Conservation (phyloP, 2,113 vertebrate species). For the Lamprotornis superbus region DNA sequence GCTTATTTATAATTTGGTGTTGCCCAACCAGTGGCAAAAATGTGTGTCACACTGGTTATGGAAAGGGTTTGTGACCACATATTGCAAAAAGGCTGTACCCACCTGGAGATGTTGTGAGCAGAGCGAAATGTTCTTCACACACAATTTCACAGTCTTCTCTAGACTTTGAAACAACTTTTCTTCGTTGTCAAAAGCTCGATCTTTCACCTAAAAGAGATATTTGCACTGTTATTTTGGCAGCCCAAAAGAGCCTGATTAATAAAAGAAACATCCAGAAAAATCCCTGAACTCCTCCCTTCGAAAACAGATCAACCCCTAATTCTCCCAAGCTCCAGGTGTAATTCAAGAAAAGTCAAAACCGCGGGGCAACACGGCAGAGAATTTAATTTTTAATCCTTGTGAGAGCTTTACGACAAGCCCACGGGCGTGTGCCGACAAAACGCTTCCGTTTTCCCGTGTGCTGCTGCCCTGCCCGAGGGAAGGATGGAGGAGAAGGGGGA, state of each 20-base stretch:
- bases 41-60: neutral
- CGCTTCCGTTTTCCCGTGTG: accelerated
- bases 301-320: neutral
- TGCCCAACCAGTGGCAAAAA: neutral
- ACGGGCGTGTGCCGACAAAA: neutral
- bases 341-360: neutral
- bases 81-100: neutral
- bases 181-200: constrained; percentile 88
- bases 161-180: constrained; percentile 90
- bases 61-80: neutral
- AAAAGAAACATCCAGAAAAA: neutral
- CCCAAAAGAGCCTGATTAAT: neutral
- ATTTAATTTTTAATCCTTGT: neutral
- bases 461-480: neutral
- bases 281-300: neutral
- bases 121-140: constrained; percentile 84
- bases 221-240: neutral
- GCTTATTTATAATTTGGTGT: neutral
- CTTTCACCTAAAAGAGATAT: constrained; percentile 84
- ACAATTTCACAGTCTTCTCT: constrained; percentile 88
- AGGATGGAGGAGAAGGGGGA: neutral
- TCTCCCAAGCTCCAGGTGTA: neutral
- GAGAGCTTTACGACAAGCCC: neutral
- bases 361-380: neutral
- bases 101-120: constrained; percentile 86